Base-by-base conservation (phyloP, 1,140 invertebrate species). In the Bathynomus jamesi region DNA sequence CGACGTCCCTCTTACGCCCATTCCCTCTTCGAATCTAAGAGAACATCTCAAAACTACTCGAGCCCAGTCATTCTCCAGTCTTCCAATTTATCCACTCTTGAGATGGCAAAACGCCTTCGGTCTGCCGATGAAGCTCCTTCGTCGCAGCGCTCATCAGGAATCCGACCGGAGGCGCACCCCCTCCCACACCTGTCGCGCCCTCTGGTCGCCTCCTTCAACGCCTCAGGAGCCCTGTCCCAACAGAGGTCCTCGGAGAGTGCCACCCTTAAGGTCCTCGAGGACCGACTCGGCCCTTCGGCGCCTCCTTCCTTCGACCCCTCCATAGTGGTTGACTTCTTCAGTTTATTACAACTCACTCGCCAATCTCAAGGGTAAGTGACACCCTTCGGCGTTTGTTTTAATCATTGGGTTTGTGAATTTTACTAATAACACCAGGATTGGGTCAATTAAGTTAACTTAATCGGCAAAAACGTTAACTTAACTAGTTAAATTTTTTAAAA, bases 241-340 rank as follows among this genome's bases (percentile, higher is more conserved):
- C 40, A 53, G 21, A 53, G 40, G 21, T 11, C 40, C 21, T 53
- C 40, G 2, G 40, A 53, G 21, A 17, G 11, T 2, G 40, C 40
- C 2, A 53, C 40, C 2, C 40, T 17, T 21, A 53, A 53, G 28
- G 53, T 69, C 21, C 53, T 69, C 21, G 67, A 60, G 67, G 32
- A 65, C 30, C 70, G 70, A 11, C 63, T 71, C 25, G 31, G 64
- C 21, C 21, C 64, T n/a, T 8, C 71, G 61, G 46, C 68, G 53
- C 28, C 66, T 61, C 68, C 68, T 63, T 60, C 71, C 62, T 46
- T 70, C 70, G 63, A 76, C 65, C 70, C 70, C 8, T 71, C 70
- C 21, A 71, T 71, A 28, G 71, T 76, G 28, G 71, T 76, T 7
- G 72, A 76, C 68, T 76, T 76, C 71, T 69, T 73, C 40, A 53